Conservation (phyloP, 2,113 vertebrate species). For the Macrotus californicus region DNA sequence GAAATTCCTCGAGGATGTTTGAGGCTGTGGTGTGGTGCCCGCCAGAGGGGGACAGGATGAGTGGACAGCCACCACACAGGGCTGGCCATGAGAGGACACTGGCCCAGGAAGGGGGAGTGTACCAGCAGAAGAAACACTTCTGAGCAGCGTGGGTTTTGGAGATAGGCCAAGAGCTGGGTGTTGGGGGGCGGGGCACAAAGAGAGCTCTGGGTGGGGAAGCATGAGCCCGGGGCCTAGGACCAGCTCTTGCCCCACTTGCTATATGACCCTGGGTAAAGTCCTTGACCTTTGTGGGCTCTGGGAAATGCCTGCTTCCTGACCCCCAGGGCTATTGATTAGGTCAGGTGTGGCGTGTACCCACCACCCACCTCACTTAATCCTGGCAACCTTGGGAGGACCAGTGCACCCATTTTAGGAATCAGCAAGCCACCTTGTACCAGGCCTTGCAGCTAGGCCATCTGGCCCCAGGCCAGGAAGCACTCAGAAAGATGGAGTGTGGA, state of each 20-base stretch:
- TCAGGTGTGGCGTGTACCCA: neutral
- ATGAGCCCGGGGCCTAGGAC: neutral
- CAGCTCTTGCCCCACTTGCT: neutral
- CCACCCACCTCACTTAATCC: neutral
- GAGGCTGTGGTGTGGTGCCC: neutral
- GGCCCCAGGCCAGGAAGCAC: neutral
- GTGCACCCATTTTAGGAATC: neutral
- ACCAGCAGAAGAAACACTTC: neutral
- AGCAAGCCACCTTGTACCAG: neutral
- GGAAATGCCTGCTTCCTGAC: neutral
- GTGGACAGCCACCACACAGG: neutral
- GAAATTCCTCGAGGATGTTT: conserved; percentile 31
- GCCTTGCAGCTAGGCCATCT: neutral
- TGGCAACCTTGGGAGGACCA: neutral
- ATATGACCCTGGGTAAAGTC: neutral
- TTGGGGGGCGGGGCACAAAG: rapidly evolving
- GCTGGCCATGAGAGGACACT: neutral
- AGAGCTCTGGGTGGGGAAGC: neutral
- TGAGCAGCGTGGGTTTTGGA: conserved; percentile 28
- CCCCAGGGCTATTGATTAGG: neutral
- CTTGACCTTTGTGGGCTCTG: conserved; percentile 33
- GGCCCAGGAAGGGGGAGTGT: neutral
- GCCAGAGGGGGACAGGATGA: neutral
- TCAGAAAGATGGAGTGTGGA: neutral
- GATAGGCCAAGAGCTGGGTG: neutral